Conservation (phyloP, 2,888 invertebrate species). For the Prosapia bicincta region DNA sequence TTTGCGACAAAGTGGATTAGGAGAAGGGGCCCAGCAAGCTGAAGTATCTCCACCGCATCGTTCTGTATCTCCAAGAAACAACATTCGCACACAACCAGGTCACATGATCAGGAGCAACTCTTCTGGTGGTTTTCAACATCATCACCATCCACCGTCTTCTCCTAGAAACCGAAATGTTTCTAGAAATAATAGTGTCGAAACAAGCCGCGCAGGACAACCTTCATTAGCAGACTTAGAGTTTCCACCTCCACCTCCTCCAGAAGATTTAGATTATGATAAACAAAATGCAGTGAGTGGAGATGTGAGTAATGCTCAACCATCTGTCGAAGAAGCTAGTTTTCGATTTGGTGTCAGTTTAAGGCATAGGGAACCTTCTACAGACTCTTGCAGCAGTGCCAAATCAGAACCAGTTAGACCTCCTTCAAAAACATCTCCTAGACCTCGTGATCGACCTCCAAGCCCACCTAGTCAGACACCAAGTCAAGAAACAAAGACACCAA, state of each 20-base stretch:
- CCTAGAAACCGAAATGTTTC: conserved; percentile 38
- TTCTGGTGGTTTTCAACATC: conserved; percentile 60
- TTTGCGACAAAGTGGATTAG: conserved; percentile 70
- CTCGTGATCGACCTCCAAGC: conserved; percentile 39
- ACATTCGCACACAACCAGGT: conserved; percentile 59
- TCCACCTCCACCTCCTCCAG: conserved; percentile 83
- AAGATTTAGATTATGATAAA: conserved; percentile 45
- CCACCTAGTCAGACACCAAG: conserved; percentile 36
- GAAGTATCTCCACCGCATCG: conserved; percentile 42
- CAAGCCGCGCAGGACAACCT: conserved; percentile 59
- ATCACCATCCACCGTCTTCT: conserved; percentile 57
- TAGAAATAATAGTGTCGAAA: conserved; percentile 45
- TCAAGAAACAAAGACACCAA: conserved; percentile 29
- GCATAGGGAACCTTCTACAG: conserved; percentile 60
- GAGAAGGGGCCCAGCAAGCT: conserved; percentile 18
- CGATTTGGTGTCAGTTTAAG: conserved; percentile 67
- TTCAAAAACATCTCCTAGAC: conserved; percentile 28
- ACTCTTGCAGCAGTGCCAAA: conserved; percentile 56
- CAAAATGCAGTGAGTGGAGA: conserved; percentile 20
- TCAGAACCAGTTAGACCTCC: conserved; percentile 38
- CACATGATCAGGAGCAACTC: conserved; percentile 91
- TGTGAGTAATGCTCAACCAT: conserved; percentile 53
- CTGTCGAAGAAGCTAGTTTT: conserved; percentile 68
- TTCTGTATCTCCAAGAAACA: conserved; percentile 64
- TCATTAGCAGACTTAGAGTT: conserved; percentile 80